Conservation (phyloP, 1,140 invertebrate genomes). For the Andrena cerasifolii region DNA sequence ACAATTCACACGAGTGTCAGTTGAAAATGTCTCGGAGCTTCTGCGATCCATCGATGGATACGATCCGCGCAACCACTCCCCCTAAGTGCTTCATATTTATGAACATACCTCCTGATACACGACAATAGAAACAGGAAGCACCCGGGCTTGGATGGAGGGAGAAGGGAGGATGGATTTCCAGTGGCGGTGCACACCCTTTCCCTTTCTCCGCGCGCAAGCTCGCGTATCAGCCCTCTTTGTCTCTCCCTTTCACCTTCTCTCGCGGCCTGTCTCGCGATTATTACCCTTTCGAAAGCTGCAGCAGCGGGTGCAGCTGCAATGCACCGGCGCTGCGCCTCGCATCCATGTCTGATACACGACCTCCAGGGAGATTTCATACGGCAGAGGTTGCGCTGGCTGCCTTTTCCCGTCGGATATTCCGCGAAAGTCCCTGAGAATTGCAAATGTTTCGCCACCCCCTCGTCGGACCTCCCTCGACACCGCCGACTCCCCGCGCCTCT, state of each 20-base stretch:
- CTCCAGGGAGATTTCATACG: conserved; percentile 64
- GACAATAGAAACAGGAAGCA: not conserved
- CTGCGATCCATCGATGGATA: conserved; percentile 6
- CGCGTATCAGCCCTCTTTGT: not conserved
- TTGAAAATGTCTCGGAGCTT: not conserved
- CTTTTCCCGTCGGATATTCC: conserved; percentile 62
- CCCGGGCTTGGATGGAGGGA: not conserved
- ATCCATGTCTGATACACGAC: conserved; percentile 57
- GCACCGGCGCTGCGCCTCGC: conserved; percentile 24
- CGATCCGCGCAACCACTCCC: not conserved
- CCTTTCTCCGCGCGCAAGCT: not conserved
- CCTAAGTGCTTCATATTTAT: conserved; percentile 13
- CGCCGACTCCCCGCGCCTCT: not conserved
- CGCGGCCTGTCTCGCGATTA: conserved; percentile 40
- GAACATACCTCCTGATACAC: not conserved
- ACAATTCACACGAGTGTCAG: not conserved
- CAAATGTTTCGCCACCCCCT: conserved; percentile 70
- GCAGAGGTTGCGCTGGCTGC: conserved; percentile 54
- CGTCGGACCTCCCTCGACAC: not conserved
- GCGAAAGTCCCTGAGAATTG: conserved; percentile 73
- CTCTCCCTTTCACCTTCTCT: too few relatives aligned
- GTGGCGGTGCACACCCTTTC: not conserved
- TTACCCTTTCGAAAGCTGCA: conserved; percentile 38
- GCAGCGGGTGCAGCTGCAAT: conserved; percentile 23
- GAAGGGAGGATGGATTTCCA: not conserved